phyloP scores from a whole-genome alignment of 2,888 invertebrate species.

The Hydrotaea diabolus region DNA sequence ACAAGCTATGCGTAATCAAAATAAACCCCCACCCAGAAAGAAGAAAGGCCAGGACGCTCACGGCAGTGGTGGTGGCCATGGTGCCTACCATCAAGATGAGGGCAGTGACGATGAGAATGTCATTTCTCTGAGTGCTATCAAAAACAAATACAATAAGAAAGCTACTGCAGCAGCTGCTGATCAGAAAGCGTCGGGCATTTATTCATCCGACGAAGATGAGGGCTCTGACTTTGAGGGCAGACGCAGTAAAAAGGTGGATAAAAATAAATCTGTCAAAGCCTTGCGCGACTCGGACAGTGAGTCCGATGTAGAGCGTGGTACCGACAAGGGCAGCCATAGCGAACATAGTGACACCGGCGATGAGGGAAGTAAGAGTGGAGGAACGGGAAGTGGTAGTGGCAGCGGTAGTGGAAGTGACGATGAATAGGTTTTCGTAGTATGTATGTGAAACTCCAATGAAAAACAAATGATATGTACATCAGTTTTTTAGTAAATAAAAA shows the following conservation, averaged over 20 bases:
- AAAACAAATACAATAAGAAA: constrained; percentile 93
- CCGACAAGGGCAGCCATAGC: constrained; percentile 72
- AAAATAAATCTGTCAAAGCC: constrained; percentile 89
- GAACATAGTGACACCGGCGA: constrained; percentile 67
- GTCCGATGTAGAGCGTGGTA: constrained; percentile 77
- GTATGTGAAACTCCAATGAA: no score
- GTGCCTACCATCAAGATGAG: constrained; percentile 84
- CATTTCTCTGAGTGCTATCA: constrained; percentile 95
- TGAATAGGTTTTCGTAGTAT: not conserved
- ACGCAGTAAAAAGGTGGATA: constrained; percentile 87
- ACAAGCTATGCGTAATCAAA: constrained; percentile 88
- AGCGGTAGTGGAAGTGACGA: constrained; percentile 23
- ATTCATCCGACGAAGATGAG: constrained; percentile 90
- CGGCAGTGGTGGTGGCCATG: constrained; percentile 77
- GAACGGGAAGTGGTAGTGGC: constrained; percentile 70
- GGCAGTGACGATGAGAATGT: constrained; percentile 97
- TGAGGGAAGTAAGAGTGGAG: constrained; percentile 65
- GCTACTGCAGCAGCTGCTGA: constrained; percentile 57
- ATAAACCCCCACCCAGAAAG: constrained; percentile 82
- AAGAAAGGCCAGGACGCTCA: constrained; percentile 79
- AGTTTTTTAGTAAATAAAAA: no score
- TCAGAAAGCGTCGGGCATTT: constrained; percentile 83
- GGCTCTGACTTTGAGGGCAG: constrained; percentile 91
- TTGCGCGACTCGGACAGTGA: constrained; percentile 89
- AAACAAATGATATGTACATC: not conserved